Conservation (phyloP, 2,888 invertebrate species). For the Oxyteleia sp. region DNA sequence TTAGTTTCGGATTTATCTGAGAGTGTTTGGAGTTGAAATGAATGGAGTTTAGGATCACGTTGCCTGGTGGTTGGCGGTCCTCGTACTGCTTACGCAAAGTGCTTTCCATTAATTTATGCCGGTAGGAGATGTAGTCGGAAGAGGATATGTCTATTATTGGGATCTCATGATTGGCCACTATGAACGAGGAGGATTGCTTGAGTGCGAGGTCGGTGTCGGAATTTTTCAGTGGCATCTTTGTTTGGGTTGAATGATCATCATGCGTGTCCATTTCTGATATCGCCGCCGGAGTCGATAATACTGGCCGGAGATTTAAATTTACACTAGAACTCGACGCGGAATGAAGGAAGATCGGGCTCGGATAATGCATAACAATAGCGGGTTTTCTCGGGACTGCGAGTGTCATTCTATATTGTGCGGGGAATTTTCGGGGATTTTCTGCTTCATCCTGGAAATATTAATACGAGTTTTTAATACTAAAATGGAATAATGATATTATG, state of each 20-base stretch:
- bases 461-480: too few relatives aligned
- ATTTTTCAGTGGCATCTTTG: not conserved
- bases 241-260: not conserved
- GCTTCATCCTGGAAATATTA: too few relatives aligned
- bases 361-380: constrained; percentile 80
- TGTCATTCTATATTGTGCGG: constrained; percentile 30
- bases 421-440: too few relatives aligned
- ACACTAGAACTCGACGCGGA: constrained; percentile 79
- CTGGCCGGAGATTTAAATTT: constrained; percentile 74
- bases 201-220: constrained; percentile 43
- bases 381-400: constrained; percentile 40
- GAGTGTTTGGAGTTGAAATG: constrained; percentile 80
- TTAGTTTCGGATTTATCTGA: constrained; percentile 56
- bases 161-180: constrained; percentile 72
- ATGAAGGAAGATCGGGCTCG: constrained; percentile 72
- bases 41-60: constrained; percentile 83
- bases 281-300: constrained; percentile 77
- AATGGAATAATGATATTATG: too few relatives aligned
- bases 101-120: constrained; percentile 79
- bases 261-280: constrained; percentile 56
- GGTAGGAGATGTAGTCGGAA: constrained; percentile 46
- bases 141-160: constrained; percentile 79
- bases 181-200: constrained; percentile 77
- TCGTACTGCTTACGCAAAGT: constrained; percentile 80
- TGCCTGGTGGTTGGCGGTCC: constrained; percentile 82